Evolutionary conservation across 2,888 invertebrate species (phyloP).

Genomic region (Torymus aiolomorphi): DNA sequence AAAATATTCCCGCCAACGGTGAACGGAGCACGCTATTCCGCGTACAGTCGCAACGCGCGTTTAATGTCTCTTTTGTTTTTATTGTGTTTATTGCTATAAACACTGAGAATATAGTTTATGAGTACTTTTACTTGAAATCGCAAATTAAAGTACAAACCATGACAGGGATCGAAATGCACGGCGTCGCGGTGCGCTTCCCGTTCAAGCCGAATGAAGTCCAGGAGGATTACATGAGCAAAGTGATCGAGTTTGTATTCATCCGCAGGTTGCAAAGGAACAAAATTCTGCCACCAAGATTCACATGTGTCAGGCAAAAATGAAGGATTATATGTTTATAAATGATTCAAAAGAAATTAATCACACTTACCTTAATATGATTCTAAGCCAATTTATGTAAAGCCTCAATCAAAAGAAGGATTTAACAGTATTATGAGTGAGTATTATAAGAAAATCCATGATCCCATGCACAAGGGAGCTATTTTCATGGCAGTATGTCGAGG

Average conservation of each 20-base stretch:
- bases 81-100: not conserved
- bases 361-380: slow-evolving; percentile 58
- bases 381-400: slow-evolving; percentile 91
- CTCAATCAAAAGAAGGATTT: slow-evolving; percentile 90
- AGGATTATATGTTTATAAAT: slow-evolving; percentile 64
- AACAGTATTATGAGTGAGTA: slow-evolving; percentile 88
- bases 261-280: slow-evolving; percentile 89
- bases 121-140: not conserved
- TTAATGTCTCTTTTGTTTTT: not conserved
- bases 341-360: slow-evolving; percentile 5
- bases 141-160: slow-evolving; percentile 69
- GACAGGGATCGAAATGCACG: slow-evolving; percentile 81
- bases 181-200: slow-evolving; percentile 89
- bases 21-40: not conserved
- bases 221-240: slow-evolving; percentile 91
- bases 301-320: slow-evolving; percentile 90
- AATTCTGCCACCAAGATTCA: slow-evolving; percentile 86
- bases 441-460: slow-evolving; percentile 87
- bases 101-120: not conserved
- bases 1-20: slow-evolving; percentile 25
- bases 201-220: slow-evolving; percentile 96
- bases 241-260: slow-evolving; percentile 95
- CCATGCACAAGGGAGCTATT: slow-evolving; percentile 87
- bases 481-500: slow-evolving; percentile 98
- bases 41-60: not conserved